phyloP scores from a whole-genome alignment of 2,888 invertebrate species.

The Cyrtodaria siliqua region DNA sequence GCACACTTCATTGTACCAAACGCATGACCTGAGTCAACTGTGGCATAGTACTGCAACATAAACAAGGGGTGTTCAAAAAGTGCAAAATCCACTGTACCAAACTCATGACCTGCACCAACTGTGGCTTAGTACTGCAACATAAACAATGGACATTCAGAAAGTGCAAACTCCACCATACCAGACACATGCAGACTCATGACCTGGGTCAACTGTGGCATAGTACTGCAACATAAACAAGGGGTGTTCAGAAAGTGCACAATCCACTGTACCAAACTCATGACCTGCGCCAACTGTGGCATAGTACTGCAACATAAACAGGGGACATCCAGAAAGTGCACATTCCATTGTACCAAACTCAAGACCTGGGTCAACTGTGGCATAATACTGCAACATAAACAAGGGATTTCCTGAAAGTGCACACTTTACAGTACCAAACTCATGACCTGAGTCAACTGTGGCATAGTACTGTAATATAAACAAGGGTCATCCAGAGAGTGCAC shows the following conservation, averaged over 20 bases:
- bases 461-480: conserved; percentile 94
- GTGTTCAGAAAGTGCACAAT: too few species aligned
- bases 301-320: too few species aligned
- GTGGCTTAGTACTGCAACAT: conserved; percentile 97
- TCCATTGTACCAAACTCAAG: conserved; percentile 87
- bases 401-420: too few species aligned
- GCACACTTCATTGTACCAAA: too few species aligned
- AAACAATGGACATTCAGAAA: too few species aligned
- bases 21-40: conserved; percentile 91
- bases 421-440: conserved; percentile 86
- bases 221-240: too few species aligned
- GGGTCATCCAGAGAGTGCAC: too few species aligned
- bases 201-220: conserved; percentile 96
- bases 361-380: conserved; percentile 95
- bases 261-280: conserved; percentile 88
- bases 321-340: too few species aligned
- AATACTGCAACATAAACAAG: conserved; percentile 93
- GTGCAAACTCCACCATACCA: too few species aligned
- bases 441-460: conserved; percentile 95
- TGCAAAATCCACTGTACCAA: too few species aligned
- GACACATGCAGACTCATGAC: conserved; percentile 88
- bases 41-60: conserved; percentile 96
- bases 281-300: conserved; percentile 96
- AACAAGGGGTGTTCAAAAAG: too few species aligned
- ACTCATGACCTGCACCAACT: too few species aligned